phyloP scores from a whole-genome alignment of 2,888 invertebrate genomes.

The Drosophila leonis region DNA sequence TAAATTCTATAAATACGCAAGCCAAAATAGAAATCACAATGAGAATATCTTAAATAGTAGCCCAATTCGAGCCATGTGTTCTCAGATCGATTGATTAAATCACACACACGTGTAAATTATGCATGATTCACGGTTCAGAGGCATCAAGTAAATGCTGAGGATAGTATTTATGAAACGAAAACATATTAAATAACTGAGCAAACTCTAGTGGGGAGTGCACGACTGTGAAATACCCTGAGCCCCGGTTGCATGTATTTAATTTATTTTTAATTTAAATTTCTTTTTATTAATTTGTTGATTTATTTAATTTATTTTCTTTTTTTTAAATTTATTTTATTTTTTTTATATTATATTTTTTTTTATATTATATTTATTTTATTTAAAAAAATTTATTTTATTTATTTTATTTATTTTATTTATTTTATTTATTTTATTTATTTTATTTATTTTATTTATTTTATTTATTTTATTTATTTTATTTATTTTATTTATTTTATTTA shows the following conservation, averaged over 20 bases:
- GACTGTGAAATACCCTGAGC: not conserved
- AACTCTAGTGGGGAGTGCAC: not conserved
- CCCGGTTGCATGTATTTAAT: not conserved
- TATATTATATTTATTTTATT: too few species aligned
- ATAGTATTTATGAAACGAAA: not conserved
- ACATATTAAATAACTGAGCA: not conserved
- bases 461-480: too few species aligned
- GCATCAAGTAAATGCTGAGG: constrained; percentile 3
- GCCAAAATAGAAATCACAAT: constrained; percentile 34
- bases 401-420: too few species aligned
- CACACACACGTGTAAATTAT: constrained; percentile 8
- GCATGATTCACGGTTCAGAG: not conserved
- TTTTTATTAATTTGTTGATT: too few species aligned
- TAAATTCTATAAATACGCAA: constrained; percentile 50
- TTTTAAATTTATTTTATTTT: too few species aligned
- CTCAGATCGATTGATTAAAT: constrained; percentile 5
- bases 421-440: too few species aligned
- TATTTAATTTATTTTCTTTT: too few species aligned
- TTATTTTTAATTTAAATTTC: not conserved
- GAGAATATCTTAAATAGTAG: constrained; percentile 19
- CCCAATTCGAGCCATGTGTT: constrained; percentile 25
- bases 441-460: too few species aligned
- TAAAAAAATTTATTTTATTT: too few species aligned
- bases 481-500: too few species aligned
- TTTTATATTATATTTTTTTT: too few species aligned